These are phyloP conservation scores for Butorides virescens DNA, from an alignment of 2,113 vertebrate genomes.

Conservation along the genomic window DNA sequence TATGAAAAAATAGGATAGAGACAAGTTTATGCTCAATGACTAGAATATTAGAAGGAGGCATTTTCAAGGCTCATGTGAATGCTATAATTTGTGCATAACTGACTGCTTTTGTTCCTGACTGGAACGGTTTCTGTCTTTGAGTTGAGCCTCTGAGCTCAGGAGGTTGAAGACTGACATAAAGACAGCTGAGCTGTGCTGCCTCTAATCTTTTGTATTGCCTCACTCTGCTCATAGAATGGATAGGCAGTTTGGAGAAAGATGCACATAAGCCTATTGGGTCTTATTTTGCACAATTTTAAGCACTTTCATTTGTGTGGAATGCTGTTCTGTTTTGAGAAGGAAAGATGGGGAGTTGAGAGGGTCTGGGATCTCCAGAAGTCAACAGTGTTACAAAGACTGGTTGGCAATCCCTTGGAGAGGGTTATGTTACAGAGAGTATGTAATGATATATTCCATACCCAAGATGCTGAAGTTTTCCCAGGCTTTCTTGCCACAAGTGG, in stretches of 20 bases:
- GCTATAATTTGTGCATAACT: not conserved
- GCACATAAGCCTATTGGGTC: accelerated
- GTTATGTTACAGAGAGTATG: not conserved
- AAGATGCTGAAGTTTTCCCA: not conserved
- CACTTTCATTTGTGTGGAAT: not conserved
- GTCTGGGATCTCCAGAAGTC: not conserved
- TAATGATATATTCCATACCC: not conserved
- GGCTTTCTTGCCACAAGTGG: not conserved
- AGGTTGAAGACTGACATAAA: not conserved
- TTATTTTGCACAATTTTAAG: not conserved
- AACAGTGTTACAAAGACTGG: not conserved
- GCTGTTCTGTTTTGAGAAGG: not conserved
- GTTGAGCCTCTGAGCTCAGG: not conserved
- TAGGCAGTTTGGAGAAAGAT: not conserved
- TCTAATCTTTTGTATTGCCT: not conserved
- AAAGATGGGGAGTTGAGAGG: not conserved
- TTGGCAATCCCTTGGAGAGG: not conserved
- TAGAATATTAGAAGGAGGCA: not conserved
- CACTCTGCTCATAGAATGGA: not conserved
- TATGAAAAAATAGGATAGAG: not conserved
- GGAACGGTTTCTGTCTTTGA: not conserved
- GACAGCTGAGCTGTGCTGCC: not conserved
- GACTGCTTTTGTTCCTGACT: not conserved
- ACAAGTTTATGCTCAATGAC: not conserved
- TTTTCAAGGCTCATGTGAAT: not conserved